Evolutionary conservation across 2,888 invertebrate species (phyloP).

Genomic region (Hetaerina titia): DNA sequence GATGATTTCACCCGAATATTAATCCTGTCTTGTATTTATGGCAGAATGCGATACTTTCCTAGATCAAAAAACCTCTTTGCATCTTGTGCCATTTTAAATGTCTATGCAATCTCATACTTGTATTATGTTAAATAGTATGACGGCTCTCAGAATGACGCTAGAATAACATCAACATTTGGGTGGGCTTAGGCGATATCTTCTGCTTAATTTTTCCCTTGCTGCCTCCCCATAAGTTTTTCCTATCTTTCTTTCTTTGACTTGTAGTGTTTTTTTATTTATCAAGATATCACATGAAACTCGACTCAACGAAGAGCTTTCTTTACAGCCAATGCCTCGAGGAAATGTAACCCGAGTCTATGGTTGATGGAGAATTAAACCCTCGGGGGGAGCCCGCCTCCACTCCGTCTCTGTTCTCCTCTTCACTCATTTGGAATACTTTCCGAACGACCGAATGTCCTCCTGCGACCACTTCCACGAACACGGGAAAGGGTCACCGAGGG

Average conservation of each 20-base stretch:
- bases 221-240: no score
- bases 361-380: not conserved
- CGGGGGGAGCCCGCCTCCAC: no score
- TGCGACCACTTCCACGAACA: no score
- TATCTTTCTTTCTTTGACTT: not conserved
- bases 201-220: not conserved
- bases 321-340: no score
- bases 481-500: no score
- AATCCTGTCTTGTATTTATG: no score
- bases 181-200: not conserved
- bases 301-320: not conserved
- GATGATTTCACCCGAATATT: no score
- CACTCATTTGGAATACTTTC: no score
- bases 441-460: no score
- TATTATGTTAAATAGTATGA: not conserved
- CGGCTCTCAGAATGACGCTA: not conserved
- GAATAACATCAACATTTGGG: not conserved
- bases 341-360: not conserved
- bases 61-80: no score
- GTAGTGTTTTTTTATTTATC: not conserved
- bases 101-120: not conserved
- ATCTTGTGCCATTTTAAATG: not conserved
- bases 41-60: no score
- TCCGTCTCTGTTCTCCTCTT: no score
- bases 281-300: not conserved